Percentiles rank a stretch among this genome's conserved stretches.
Conservation (phyloP, 1,140 invertebrate species). For the Scaptomyza hsui region DNA sequence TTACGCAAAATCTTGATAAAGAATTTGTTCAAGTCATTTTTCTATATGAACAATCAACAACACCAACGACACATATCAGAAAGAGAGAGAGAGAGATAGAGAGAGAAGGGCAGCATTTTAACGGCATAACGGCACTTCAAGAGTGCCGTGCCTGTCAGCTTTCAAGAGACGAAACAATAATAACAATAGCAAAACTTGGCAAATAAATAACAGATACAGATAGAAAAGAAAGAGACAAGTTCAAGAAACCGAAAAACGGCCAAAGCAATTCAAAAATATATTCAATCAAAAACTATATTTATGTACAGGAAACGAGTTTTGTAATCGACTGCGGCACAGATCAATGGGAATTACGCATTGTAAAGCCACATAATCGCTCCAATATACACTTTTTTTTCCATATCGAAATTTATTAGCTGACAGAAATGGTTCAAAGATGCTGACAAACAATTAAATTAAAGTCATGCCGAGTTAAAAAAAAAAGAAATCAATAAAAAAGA, state of each 20-base stretch:
- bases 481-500: slow-evolving; percentile 29
- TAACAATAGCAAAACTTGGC: slow-evolving; percentile 19
- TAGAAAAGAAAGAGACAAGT: slow-evolving; percentile 22
- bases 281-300: slow-evolving; percentile 8
- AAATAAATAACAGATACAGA: neutral
- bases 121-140: slow-evolving; percentile 52
- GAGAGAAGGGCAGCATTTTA: slow-evolving; percentile 7
- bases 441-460: slow-evolving; percentile 81
- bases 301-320: slow-evolving; percentile 65
- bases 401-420: slow-evolving; percentile 69
- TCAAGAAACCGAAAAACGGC: slow-evolving; percentile 41
- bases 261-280: slow-evolving; percentile 25
- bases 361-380: slow-evolving; percentile 69
- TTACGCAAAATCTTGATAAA: slow-evolving; percentile 55
- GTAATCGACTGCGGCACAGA: slow-evolving; percentile 58
- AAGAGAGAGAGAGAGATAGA: too few species aligned
- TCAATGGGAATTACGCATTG: slow-evolving; percentile 59
- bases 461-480: slow-evolving; percentile 64
- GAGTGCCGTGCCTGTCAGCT: slow-evolving; percentile 23
- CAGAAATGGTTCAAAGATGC: slow-evolving; percentile 74
- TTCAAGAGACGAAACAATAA: slow-evolving; percentile 3
- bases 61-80: slow-evolving; percentile 37
- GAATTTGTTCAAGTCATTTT: slow-evolving; percentile 34
- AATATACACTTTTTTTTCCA: slow-evolving; percentile 59
- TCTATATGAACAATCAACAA: slow-evolving; percentile 34